Evolutionary conservation across 2,888 invertebrate species (phyloP).

Genomic region (Aphodius sticticus): DNA sequence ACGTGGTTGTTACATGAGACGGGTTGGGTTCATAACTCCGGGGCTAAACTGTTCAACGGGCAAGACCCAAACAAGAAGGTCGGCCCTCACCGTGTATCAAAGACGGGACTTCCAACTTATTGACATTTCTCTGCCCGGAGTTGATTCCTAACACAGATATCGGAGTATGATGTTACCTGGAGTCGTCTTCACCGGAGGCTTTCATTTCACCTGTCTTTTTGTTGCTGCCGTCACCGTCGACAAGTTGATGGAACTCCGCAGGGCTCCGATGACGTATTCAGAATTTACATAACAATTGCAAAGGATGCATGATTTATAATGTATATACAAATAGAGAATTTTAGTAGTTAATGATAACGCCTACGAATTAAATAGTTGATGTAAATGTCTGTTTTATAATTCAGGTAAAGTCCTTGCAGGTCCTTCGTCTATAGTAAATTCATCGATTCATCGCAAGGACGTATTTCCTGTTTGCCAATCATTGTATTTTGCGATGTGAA

Average conservation of each 20-base stretch:
- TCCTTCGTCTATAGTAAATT: neutral
- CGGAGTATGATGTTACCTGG: slow-evolving; percentile 59
- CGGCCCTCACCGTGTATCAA: slow-evolving; percentile 42
- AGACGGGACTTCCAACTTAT: slow-evolving; percentile 54
- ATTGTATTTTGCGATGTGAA: neutral
- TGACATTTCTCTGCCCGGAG: slow-evolving; percentile 58
- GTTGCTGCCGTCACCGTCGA: slow-evolving; percentile 33
- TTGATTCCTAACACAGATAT: slow-evolving; percentile 61
- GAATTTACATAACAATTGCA: neutral
- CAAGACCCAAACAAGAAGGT: slow-evolving; percentile 13
- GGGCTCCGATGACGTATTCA: neutral
- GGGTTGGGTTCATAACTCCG: slow-evolving; percentile 45
- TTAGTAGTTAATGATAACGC: neutral
- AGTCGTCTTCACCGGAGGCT: slow-evolving; percentile 50
- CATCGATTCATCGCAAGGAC: neutral
- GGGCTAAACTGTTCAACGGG: slow-evolving; percentile 31
- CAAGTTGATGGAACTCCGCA: neutral
- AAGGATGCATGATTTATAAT: neutral
- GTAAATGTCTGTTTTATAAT: neutral
- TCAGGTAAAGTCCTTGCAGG: neutral
- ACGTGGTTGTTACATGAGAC: slow-evolving; percentile 40
- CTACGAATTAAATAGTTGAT: too few relatives aligned
- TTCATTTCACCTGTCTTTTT: slow-evolving; percentile 59
- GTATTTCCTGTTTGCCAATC: neutral
- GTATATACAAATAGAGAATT: neutral